Base-by-base conservation (phyloP, 2,113 vertebrate species). In the Hirundichthys speculiger region DNA sequence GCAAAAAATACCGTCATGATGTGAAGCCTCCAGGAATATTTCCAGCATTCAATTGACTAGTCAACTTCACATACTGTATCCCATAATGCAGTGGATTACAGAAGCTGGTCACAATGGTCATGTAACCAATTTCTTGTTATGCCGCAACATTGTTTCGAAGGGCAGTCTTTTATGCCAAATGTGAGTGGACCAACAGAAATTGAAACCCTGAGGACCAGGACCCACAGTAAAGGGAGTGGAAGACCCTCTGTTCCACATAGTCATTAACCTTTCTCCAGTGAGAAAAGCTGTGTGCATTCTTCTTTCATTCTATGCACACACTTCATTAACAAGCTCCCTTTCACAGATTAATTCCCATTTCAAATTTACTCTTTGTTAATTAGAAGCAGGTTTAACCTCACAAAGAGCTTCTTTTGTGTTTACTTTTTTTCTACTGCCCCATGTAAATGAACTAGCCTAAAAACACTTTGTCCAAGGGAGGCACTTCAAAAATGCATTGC, bases 201-300 rank as follows among this genome's bases (percentile, higher is more conserved):
- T 15, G 40, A 70, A 48, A 50, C 67, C 74, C 60, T 10, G 66
- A 73, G 66, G 76, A 79, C 64, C 64, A 75, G 81, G 62, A 69
- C 67, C 62, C 61, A 14, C 61, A 59, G 56, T 53, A 14, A 52
- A 81, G 49, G n/a, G 21, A 74, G 80, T 61, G 63, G 57, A 88
- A 82, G 81, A 79, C 63, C 54, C 83, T 78, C 58, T 69, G 65
- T 69, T 80, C 63, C 57, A 79, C 64, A 67, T 69, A 86, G 79
- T 81, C 83, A 90, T 92, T 92, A 91, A 92, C 91, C 91, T 92
- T 91, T 88, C 73, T 87, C 82, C 84, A 74, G 70, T 64, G 67
- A 75, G 60, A 75, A 74, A 54, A 66, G 73, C 82, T n/a, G 42
- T 30, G 15, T 66, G 77, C 78, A 79, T 70, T 73, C 77, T 76